Percentiles rank a stretch among this genome's conserved stretches.
These are phyloP conservation scores for Megalops cyprinoides DNA, from an alignment of 2,797 vertebrate species.

Conservation along the genomic window DNA sequence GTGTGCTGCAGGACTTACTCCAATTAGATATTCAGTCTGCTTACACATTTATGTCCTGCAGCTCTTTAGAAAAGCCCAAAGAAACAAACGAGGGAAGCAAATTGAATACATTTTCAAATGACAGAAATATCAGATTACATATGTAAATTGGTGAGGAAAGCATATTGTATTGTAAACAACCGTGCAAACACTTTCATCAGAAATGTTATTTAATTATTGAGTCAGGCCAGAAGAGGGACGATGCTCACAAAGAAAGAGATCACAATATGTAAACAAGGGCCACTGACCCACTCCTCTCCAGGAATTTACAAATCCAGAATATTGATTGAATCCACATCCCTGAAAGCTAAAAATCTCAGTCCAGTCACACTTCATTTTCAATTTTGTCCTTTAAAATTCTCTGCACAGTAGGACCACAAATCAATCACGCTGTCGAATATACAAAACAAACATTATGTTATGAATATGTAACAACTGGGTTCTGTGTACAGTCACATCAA, in stretches of 20 bases:
- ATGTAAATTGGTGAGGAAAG: slow-evolving; percentile 8
- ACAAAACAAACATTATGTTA: background rate
- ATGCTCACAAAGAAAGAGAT: slow-evolving; percentile 6
- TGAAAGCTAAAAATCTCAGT: slow-evolving; percentile 15
- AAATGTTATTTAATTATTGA: slow-evolving; percentile 4
- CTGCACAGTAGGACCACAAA: background rate
- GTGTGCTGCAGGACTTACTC: background rate
- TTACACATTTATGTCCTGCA: slow-evolving; percentile 16
- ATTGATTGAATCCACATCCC: slow-evolving; percentile 32
- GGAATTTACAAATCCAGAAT: slow-evolving; percentile 31
- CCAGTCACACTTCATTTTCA: slow-evolving; percentile 28
- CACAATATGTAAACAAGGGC: slow-evolving; percentile 18
- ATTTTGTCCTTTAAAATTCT: slow-evolving; percentile 21
- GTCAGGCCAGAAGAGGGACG: background rate
- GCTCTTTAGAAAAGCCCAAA: background rate
- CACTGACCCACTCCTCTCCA: slow-evolving; percentile 18
- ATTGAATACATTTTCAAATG: background rate
- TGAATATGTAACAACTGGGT: background rate
- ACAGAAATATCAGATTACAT: slow-evolving; percentile 15
- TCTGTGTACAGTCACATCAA: background rate
- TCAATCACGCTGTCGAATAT: background rate
- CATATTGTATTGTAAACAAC: background rate
- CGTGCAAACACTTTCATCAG: background rate
- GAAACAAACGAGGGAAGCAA: background rate
- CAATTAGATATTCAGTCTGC: background rate